A percentile compares a stretch with the other conserved stretches of the same genome.
phyloP scores from a whole-genome alignment of 2,113 vertebrate species.

The Coturnix japonica region DNA sequence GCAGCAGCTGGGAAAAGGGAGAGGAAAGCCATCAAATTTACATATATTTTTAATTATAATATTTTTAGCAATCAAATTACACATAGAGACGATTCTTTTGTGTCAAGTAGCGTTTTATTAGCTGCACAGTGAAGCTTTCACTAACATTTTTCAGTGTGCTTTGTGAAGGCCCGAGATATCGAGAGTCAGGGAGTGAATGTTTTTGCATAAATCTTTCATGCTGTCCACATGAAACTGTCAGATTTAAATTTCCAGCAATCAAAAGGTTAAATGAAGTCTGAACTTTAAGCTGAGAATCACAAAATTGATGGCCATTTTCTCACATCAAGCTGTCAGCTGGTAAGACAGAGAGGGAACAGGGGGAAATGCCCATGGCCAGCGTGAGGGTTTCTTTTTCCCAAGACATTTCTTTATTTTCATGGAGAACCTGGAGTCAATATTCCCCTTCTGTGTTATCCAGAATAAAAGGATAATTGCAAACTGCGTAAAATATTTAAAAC shows the following conservation, averaged over 20 bases:
- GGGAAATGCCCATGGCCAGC: neutral
- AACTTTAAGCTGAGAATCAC: neutral
- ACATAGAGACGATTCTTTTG: neutral
- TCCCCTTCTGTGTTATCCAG: neutral
- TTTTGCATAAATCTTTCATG: constrained; percentile 1
- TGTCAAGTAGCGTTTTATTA: neutral
- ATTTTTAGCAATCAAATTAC: neutral
- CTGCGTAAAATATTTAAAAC: fast-evolving
- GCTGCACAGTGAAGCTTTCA: neutral
- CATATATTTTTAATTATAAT: neutral
- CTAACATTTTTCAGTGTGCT: neutral
- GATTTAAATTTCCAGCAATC: constrained; percentile 42
- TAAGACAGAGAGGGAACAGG: neutral
- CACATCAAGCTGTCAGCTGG: neutral
- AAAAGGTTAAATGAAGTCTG: constrained; percentile 47
- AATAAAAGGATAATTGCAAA: neutral
- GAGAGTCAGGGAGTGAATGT: neutral
- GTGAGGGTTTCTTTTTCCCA: neutral
- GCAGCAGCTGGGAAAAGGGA: neutral
- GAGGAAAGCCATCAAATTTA: neutral
- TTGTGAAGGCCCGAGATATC: neutral
- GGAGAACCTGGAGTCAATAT: neutral
- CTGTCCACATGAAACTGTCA: neutral
- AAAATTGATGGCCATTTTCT: neutral
- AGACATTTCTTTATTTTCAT: neutral